A percentile compares a stretch with the other conserved stretches of the same genome.
Evolutionary conservation across 2,113 vertebrate genomes (phyloP).

Genomic region (Ameiurus melas): DNA sequence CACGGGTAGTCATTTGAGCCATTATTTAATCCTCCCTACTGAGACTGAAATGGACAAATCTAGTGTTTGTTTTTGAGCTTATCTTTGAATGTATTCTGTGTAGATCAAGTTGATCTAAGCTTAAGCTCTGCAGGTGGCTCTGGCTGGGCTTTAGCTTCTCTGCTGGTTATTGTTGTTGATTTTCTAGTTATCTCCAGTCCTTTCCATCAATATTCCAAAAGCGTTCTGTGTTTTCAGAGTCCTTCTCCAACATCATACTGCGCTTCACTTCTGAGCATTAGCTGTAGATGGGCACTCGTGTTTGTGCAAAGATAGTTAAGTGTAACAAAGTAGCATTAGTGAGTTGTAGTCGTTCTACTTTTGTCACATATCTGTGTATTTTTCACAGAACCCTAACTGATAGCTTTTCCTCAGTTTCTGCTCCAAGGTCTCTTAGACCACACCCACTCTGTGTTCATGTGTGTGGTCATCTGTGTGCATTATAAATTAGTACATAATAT

Average conservation of each 20-base stretch:
- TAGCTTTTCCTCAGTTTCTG: not conserved
- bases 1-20: conserved; percentile 58
- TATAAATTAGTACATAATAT: not conserved
- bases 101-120: not conserved
- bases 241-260: not conserved
- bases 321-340: conserved; percentile 22
- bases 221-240: not conserved
- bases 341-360: not conserved
- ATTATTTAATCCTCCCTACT: conserved; percentile 57
- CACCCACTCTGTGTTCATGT: not conserved
- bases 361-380: not conserved
- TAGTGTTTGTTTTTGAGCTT: conserved; percentile 32
- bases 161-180: not conserved
- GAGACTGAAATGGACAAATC: conserved; percentile 47
- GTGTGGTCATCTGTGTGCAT: not conserved
- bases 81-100: not conserved
- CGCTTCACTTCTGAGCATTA: not conserved
- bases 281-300: conserved; percentile 62
- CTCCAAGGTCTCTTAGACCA: not conserved
- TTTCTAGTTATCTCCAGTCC: not conserved
- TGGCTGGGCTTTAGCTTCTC: not conserved
- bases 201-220: not conserved
- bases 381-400: not conserved
- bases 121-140: not conserved
- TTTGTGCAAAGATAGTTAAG: conserved; percentile 67